Evolutionary conservation across 2,888 invertebrate species (phyloP), one percentile per base, ranked within the genome.

Genomic region (Hydropsyche betteni): DNA sequence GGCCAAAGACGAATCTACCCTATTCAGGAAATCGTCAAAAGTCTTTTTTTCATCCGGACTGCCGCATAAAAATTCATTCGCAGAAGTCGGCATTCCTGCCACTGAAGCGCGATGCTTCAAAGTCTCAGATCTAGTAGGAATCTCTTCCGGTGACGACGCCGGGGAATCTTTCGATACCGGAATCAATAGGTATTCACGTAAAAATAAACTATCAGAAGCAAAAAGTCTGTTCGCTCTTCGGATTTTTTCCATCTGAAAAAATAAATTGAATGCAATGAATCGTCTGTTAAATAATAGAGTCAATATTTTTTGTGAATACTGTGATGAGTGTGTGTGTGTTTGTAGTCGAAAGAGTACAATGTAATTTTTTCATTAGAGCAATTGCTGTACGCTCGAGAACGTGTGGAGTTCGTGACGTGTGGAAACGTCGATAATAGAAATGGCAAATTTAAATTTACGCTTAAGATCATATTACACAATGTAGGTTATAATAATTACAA

Each of bases 121-220:
- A 5, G 80, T 76, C 44, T 80, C 82, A 52, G 80, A 74, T 68
- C 83, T 87, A 53, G 87, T 83, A 74, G 84, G 84, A 36, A 53
- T 53, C 81, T 88, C 88, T 78, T 88, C 87, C 81, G 88, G 88
- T 82, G 88, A 88, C 82, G 89, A 89, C 81, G 88, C 90, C 81
- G 88, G 89, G 78, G 89, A 90, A 81, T 91, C 90, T 83, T 89
- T 89, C 79, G 90, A 89, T 78, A 92, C 90, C 75, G 97, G 97
- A 83, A 98, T 94, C 83, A 96, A 88, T 81, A 98, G 88, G 86
- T 91, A 92, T 84, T 96, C 95, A 80, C 96, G 90, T 82, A 97
- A 89, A 88, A 96, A 97, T 84, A 97, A 90, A 88, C 96, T 97
- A 85, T 98, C 97, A 74, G 95, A 92, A 51, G 96, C 95, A 90